A percentile compares a stretch with the other conserved stretches of the same genome.
Conservation (phyloP, 2,888 invertebrate species). For the Pterobdella sp. region DNA sequence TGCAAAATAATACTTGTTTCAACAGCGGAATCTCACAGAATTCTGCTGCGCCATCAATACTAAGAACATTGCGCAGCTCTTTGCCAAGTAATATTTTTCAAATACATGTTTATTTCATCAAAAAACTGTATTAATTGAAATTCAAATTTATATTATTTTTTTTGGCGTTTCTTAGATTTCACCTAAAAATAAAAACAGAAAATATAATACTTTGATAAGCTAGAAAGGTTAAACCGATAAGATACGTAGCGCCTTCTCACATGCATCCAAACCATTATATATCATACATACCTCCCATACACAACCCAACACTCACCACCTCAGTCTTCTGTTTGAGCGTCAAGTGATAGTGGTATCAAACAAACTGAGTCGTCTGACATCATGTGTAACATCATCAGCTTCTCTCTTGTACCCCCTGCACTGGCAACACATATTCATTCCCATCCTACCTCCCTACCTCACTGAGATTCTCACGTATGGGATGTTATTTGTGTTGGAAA, state of each 20-base stretch:
- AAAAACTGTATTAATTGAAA: neutral
- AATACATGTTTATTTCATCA: neutral
- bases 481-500: too few species aligned
- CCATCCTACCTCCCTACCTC: conserved; percentile 78
- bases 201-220: neutral
- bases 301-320: conserved; percentile 6
- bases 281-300: too few species aligned
- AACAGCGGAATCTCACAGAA: conserved; percentile 84
- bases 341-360: conserved; percentile 85
- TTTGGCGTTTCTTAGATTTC: too few species aligned
- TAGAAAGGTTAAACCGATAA: neutral
- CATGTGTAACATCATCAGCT: conserved; percentile 77
- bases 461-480: conserved; percentile 59
- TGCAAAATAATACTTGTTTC: too few species aligned
- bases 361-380: conserved; percentile 77
- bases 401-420: conserved; percentile 92
- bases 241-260: neutral
- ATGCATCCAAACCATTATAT: neutral
- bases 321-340: conserved; percentile 79
- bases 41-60: conserved; percentile 94
- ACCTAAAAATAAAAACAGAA: neutral
- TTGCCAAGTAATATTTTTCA: conserved; percentile 61
- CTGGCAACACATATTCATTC: conserved; percentile 97
- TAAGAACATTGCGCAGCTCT: conserved; percentile 86
- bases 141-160: neutral